Base-by-base conservation (phyloP, 2,113 vertebrate species). In the Melanerpes formicivorus region DNA sequence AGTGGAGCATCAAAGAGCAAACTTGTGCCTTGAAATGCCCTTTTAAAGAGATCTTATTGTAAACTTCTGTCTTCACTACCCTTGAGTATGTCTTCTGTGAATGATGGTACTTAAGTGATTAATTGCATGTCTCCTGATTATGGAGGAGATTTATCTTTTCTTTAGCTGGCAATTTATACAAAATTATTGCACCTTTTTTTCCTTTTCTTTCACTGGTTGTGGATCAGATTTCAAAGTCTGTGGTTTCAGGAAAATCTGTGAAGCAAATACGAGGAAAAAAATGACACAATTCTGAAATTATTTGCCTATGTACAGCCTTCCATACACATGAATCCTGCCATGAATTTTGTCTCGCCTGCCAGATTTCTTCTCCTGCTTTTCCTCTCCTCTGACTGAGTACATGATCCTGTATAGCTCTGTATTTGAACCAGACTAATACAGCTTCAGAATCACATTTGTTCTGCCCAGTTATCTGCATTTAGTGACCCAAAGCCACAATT, bases 341-440 rank as follows among this genome's bases (percentile, higher is more conserved):
- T 32, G 26, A 56, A 63, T 42, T 7, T 60, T 59, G 10, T 52
- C 23, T 63, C 10, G 55, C 40, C 64, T 90, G 50, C 9, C n/a
- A 34, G 50, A 77, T 5, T 9, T 65, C 13, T 14, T 42, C 10
- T 32, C 8, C 22, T 40, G 11, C n/a, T 79, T 60, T 75, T 40
- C 14, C 18, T 74, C 25, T 42, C 21, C 32, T 67, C 30, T 67
- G 7, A 64, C 14, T 18, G 72, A 81, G 13, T 18, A 30, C 26
- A 25, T 48, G 11, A 7, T 16, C 72, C 52, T 1, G 7, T 37
- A 77, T 8, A 56, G 17, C 19, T 9, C 3, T 1, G 0, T 8
- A 14, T 18, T 65, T 62, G 54, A 70, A 75, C 69, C 5, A 52
- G 54, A 67, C 15, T 66, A 32, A 58, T 40, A 54, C 21, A 63